phyloP scores from a whole-genome alignment of 2,888 invertebrate species.

The Trachelus tabidus region DNA sequence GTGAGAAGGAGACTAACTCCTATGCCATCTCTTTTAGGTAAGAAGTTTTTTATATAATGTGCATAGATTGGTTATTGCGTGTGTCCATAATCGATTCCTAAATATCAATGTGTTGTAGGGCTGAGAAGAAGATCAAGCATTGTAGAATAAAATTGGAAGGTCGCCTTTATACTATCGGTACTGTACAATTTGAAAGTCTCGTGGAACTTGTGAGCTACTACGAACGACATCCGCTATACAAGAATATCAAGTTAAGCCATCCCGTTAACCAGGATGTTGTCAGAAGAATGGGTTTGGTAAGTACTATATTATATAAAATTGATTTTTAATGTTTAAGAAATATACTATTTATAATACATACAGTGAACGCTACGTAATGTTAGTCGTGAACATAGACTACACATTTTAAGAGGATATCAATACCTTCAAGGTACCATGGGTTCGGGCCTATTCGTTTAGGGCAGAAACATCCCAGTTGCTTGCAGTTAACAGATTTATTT shows the following conservation, averaged over 20 bases:
- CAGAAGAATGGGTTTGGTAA: slow-evolving; percentile 73
- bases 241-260: slow-evolving; percentile 87
- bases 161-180: slow-evolving; percentile 89
- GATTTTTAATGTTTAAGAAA: background rate
- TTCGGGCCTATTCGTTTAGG: background rate
- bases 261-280: slow-evolving; percentile 84
- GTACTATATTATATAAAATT: slow-evolving; percentile 45
- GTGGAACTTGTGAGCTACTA: slow-evolving; percentile 94
- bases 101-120: slow-evolving; percentile 69
- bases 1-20: slow-evolving; percentile 85
- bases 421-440: background rate
- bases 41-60: slow-evolving; percentile 12
- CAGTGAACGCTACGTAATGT: background rate
- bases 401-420: background rate
- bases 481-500: background rate
- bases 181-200: slow-evolving; percentile 94
- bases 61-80: background rate
- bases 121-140: slow-evolving; percentile 95
- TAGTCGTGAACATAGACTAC: slow-evolving; percentile 7
- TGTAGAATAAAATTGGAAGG: slow-evolving; percentile 95
- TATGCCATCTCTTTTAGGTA: slow-evolving; percentile 95
- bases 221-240: slow-evolving; percentile 89
- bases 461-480: background rate
- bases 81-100: background rate
- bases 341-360: slow-evolving; percentile 8